Evolutionary conservation across 2,113 vertebrate genomes (phyloP).

Genomic region (Nycticryphes semicollaris): DNA sequence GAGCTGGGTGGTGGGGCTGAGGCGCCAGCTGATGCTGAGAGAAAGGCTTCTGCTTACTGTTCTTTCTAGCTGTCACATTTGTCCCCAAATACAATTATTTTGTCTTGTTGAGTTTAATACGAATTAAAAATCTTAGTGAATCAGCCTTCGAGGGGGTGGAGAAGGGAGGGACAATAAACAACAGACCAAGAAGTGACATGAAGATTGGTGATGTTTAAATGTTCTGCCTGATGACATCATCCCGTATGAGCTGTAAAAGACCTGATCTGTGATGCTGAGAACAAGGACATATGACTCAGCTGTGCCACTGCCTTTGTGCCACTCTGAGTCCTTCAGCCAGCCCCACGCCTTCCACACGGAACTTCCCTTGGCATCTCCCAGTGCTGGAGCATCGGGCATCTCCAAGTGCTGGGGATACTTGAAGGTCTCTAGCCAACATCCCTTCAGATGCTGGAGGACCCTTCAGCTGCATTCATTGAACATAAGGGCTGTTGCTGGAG

Average conservation of each 20-base stretch:
- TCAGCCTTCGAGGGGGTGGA: slow-evolving; percentile 18
- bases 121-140: slow-evolving; percentile 46
- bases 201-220: not conserved
- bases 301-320: not conserved
- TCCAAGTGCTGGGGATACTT: not conserved
- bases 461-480: not conserved
- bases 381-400: not conserved
- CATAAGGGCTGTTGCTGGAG: not conserved
- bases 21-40: not conserved
- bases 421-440: not conserved
- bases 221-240: not conserved
- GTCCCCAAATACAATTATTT: slow-evolving; percentile 56
- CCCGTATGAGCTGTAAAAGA: not conserved
- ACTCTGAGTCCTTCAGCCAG: not conserved
- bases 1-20: not conserved
- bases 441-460: not conserved
- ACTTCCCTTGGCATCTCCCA: not conserved
- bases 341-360: not conserved
- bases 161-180: not conserved
- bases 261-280: not conserved
- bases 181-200: not conserved
- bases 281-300: not conserved
- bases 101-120: not conserved
- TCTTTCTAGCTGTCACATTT: slow-evolving; percentile 25
- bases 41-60: not conserved